These are phyloP conservation scores for Drosophila demipolita DNA, from an alignment of 2,888 invertebrate genomes.

Conservation along the genomic window DNA sequence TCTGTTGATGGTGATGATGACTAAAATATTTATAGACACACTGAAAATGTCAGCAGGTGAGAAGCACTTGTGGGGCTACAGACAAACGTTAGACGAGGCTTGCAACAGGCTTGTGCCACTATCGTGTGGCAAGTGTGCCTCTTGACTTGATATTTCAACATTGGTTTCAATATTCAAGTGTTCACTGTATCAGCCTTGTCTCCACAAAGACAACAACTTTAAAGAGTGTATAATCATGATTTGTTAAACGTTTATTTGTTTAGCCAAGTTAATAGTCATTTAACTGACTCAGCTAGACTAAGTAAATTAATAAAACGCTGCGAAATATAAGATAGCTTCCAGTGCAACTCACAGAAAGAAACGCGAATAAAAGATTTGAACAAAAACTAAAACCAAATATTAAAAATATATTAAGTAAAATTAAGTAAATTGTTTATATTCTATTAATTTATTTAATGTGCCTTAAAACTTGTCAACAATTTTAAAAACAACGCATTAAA, in stretches of 20 bases:
- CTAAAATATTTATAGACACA: conserved; percentile 48
- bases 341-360: neutral
- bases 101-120: conserved; percentile 43
- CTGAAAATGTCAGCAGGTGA: conserved; percentile 65
- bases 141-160: conserved; percentile 31
- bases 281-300: conserved; percentile 10
- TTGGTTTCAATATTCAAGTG: conserved; percentile 39
- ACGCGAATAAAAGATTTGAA: neutral
- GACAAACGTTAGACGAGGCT: conserved; percentile 40
- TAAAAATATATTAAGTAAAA: neutral
- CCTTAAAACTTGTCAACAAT: neutral
- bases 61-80: conserved; percentile 72
- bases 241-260: conserved; percentile 19
- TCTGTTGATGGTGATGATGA: conserved; percentile 38
- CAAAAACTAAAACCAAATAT: neutral
- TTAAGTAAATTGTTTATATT: neutral
- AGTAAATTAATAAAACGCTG: conserved; percentile 12
- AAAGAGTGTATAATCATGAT: conserved; percentile 23
- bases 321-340: neutral
- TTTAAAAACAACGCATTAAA: too few relatives aligned
- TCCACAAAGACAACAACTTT: conserved; percentile 2
- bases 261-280: conserved; percentile 10
- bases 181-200: conserved; percentile 13
- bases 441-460: neutral
- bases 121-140: conserved; percentile 31